Evolutionary conservation across 2,888 invertebrate species (phyloP), one percentile per base, ranked within the genome.

Genomic region (Leistus spinibarbis): DNA sequence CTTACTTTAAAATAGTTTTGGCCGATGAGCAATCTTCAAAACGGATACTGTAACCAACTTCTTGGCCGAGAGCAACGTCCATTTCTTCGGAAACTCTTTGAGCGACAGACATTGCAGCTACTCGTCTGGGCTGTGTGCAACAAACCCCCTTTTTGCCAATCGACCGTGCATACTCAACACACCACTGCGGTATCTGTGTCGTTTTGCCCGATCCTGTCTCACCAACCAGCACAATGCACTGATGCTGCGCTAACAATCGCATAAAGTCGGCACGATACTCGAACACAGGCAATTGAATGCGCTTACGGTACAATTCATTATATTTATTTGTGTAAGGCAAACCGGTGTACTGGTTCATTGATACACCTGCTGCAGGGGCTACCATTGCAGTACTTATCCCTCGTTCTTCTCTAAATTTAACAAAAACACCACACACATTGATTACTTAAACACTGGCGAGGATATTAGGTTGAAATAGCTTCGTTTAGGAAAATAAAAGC

Each of bases 151-250:
- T 93, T 78, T 88, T 88, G 0, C 92, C 92, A 72, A 89, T 85
- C 0, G 89, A 86, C 40, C 89, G 84, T 0, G 94, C 91, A 85
- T 91, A 93, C 79, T 94, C 93, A 0, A 94, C 93, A 82, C 94
- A 94, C 96, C 97, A 97, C 86, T 97, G 99, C 0, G 99, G 99
- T 81, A 99, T 99, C 87, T 98, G 99, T 10, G 99, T 99, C 0
- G 99, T 99, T 88, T 99, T 99, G 0, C 99, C 99, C 1, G 98
- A 98, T n/a, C 99, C 99, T 0, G 98, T 99, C 85, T 99, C 99
- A 80, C 99, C 99, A 2, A 99, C 99, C 0, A 99, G 88, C 1
- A 99, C 98, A 23, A 98, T 95, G 78, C 95, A 95, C 83, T 99
- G 99, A 85, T 98, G 94, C 72, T 95, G 93, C 78, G 92, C 92